Conservation (phyloP, 2,888 invertebrate species). For the Himalopsyche kuldschensis region DNA sequence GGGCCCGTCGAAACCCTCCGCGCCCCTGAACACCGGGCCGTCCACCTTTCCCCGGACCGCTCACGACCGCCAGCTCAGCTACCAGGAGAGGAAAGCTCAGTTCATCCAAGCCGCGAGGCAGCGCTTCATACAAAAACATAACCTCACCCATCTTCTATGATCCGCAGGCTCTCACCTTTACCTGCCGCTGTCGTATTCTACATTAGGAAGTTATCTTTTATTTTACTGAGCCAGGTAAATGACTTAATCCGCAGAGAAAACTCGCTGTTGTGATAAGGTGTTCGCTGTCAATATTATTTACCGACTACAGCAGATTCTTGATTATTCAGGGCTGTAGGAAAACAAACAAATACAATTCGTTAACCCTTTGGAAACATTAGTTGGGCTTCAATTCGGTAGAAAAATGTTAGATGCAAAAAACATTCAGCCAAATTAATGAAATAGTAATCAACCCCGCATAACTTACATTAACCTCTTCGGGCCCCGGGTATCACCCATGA, state of each 20-base stretch:
- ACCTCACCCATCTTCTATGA: conserved; percentile 47
- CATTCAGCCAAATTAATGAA: no score
- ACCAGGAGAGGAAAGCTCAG: conserved; percentile 76
- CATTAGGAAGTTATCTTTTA: background rate
- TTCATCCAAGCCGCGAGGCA: conserved; percentile 77
- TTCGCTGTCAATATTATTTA: background rate
- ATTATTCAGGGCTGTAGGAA: no score
- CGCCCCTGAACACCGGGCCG: conserved; percentile 47
- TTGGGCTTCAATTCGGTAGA: no score
- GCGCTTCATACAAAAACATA: conserved; percentile 78
- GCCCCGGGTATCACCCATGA: no score
- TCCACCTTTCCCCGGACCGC: conserved; percentile 60
- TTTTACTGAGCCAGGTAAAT: background rate
- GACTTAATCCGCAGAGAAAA: background rate
- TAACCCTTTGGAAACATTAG: no score
- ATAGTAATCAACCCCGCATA: no score
- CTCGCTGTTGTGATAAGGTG: background rate
- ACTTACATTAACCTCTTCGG: no score
- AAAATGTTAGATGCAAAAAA: no score
- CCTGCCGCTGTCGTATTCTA: no score
- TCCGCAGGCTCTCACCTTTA: background rate
- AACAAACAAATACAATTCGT: no score
- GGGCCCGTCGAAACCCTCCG: conserved; percentile 43
- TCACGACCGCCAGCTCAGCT: conserved; percentile 69
- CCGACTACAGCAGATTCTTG: background rate